Evolutionary conservation across 2,888 invertebrate species (phyloP), one percentile per base, ranked within the genome.

Genomic region (Balanococcus diminutus): DNA sequence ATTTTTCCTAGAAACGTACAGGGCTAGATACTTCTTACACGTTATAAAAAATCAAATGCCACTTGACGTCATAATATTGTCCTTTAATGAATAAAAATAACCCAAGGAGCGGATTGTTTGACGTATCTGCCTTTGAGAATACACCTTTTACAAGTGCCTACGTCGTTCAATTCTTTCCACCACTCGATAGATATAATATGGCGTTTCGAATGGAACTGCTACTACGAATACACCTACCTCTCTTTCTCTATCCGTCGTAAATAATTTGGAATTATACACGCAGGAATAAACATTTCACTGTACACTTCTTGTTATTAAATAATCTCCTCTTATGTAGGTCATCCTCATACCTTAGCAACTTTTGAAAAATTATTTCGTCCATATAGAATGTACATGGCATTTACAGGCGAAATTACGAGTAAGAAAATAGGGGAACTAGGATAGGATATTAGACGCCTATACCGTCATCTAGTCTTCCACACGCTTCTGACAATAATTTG

Each of bases 401-500:
- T 67, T 67, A 67, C 61, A 67, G 3, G 36, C 14, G 25, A 14
- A 67, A 67, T 67, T 67, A n/a, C n/a, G n/a, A n/a, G n/a, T n/a
- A 67, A 51, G 51, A 51, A 51, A 19, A 51, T 36, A 36, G 19
- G 51, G 51, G 28, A 67, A 67, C 11, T 28, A 2, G 61, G 8
- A 25, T 67, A 67, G 25, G 56, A 67, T 67, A 67, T 67, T 28
- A 25, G 61, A 67, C 22, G 61, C 61, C 25, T 67, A 28, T 25
- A 67, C 19, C n/a, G 51, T 3, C 51, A 4, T 14, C 56, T 25
- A 25, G 61, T 67, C 61, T 67, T n/a, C n/a, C n/a, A n/a, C n/a
- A n/a, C n/a, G n/a, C 61, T 67, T 67, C 61, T n/a, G 28, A 67
- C 61, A 67, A 67, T 67, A 67, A 67, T 67, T 67, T 67, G 61